A percentile compares a stretch with the other conserved stretches of the same genome.
These are phyloP conservation scores for Carassius auratus DNA, from an alignment of 2,113 vertebrate species.

Conservation along the genomic window DNA sequence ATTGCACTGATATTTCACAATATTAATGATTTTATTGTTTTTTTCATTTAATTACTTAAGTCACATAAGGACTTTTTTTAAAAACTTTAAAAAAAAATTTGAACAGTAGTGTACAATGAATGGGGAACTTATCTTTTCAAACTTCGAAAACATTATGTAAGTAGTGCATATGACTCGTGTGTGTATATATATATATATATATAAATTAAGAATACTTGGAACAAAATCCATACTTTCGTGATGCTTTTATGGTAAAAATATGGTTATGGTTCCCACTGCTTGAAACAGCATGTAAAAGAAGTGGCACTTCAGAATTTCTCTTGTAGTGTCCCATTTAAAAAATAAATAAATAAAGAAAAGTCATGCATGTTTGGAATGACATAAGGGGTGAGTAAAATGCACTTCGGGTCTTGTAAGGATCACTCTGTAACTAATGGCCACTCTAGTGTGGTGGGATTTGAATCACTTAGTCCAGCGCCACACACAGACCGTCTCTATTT, in stretches of 20 bases:
- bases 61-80: too few species aligned
- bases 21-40: too few species aligned
- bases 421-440: conserved; percentile 31
- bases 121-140: too few species aligned
- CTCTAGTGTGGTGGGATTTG: conserved; percentile 24
- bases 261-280: not conserved
- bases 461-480: conserved; percentile 13
- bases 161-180: too few species aligned
- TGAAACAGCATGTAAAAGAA: not conserved
- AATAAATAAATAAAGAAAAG: not conserved
- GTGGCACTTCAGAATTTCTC: not conserved
- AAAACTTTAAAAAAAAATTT: too few species aligned
- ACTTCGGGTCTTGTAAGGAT: conserved; percentile 7
- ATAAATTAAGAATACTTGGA: not conserved
- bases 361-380: not conserved
- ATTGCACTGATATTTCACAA: too few species aligned
- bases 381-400: not conserved
- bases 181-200: too few species aligned
- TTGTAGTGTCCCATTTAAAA: not conserved
- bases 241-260: not conserved
- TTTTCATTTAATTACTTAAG: too few species aligned
- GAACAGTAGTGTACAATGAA: too few species aligned
- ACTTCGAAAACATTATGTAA: too few species aligned
- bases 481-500: conserved; percentile 25
- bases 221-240: not conserved